Percentiles rank a stretch among this genome's conserved stretches.
Evolutionary conservation across 37 sponge, comb jelly and placozoan genomes (phyloP).

Genomic region (Haliclona indistincta): DNA sequence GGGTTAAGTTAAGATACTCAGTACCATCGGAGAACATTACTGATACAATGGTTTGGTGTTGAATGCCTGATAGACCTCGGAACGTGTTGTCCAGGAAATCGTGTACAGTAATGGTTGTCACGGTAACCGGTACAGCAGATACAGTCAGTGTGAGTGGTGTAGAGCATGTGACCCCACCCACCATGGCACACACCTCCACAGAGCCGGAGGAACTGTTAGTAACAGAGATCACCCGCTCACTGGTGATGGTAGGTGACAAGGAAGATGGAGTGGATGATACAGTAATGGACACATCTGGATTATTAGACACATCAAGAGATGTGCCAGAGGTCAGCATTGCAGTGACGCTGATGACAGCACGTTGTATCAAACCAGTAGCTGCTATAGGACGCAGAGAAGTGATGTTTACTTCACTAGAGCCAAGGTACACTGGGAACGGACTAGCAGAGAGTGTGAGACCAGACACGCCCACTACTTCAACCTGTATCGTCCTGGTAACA

Average conservation of each 20-base stretch:
- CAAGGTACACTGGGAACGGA: constrained; percentile 60
- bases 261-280: background rate
- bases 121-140: constrained; percentile 11
- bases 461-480: constrained; percentile 36
- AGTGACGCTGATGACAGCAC: constrained; percentile 17
- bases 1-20: constrained; percentile 1
- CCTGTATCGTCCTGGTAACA: background rate
- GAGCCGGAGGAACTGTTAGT: background rate
- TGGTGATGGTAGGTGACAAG: background rate
- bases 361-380: constrained; percentile 33
- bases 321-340: constrained; percentile 11
- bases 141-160: constrained; percentile 10
- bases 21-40: constrained; percentile 47
- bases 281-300: background rate
- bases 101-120: constrained; percentile 11
- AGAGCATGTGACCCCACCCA: constrained; percentile 1
- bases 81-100: constrained; percentile 38
- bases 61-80: constrained; percentile 20
- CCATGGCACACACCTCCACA: constrained; percentile 16
- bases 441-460: constrained; percentile 23
- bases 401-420: constrained; percentile 18
- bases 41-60: constrained; percentile 24
- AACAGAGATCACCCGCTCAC: constrained; percentile 15
- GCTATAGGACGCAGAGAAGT: constrained; percentile 32
- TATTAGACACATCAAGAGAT: background rate